Conservation (phyloP, 2,797 vertebrate genomes). For the Protosalanx chinensis region DNA sequence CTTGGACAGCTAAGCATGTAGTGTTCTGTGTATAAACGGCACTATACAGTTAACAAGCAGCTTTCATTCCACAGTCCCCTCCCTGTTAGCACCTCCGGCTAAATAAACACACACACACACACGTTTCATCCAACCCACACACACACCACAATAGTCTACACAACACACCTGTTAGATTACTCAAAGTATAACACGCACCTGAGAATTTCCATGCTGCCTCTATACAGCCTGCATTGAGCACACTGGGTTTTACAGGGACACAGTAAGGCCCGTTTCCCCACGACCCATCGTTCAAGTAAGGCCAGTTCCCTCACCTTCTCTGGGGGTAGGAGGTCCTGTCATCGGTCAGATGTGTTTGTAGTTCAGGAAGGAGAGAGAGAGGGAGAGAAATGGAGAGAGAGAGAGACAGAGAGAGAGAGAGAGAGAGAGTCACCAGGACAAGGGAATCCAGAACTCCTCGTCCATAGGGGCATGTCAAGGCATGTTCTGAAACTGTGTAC, state of each 20-base stretch:
- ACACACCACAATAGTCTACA: conserved; percentile 44
- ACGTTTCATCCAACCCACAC: conserved; percentile 56
- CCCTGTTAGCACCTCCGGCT: conserved; percentile 54
- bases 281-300: no score
- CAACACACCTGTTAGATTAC: conserved; percentile 45
- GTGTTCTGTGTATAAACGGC: no score
- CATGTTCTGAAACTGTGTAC: neutral
- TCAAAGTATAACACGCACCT: conserved; percentile 30
- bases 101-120: conserved; percentile 54
- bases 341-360: no score
- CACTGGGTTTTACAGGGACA: neutral
- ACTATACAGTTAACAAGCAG: neutral
- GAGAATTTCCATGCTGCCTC: neutral
- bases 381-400: no score
- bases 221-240: neutral
- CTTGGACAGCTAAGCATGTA: no score
- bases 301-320: no score
- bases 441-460: neutral
- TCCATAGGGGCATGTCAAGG: neutral
- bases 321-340: no score
- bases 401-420: no score
- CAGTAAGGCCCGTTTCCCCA: no score
- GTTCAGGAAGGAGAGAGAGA: no score
- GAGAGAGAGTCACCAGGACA: neutral
- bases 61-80: conserved; percentile 44